Evolutionary conservation across 2,113 vertebrate species (phyloP), one percentile per base, ranked within the genome.

Genomic region (Amphilophus citrinellus): DNA sequence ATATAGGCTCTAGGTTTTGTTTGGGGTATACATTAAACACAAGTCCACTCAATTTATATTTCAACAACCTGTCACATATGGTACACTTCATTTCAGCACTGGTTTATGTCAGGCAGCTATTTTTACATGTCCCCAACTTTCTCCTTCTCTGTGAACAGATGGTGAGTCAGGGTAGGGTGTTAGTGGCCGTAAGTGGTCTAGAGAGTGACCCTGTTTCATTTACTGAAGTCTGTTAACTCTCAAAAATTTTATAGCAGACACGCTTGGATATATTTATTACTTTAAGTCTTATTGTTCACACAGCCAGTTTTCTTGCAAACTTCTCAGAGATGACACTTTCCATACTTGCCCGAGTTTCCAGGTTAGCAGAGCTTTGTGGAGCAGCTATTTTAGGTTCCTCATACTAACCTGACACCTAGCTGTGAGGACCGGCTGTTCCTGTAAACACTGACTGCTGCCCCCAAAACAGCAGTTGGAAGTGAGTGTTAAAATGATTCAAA

Each of bases 381-480:
- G 80, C 82, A 81, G 82, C 82, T 94, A 93, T 95, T 94, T 94
- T 92, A 0, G 77, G 83, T 66, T 83, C 32, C 65, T 59, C 68
- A 61, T 39, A 65, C 84, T 84, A 92, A 93, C 90, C 84, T 90
- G 90, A 94, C 89, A 94, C 93, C 84, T n/a, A 61, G 77, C 68
- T 86, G 88, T 30, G 58, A 82, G 84, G 35, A 42, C 37, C 62
- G 62, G 44, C 76, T 73, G 77, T 81, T 86, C 81, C 57, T 71
- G 82, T 88, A 83, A 92, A 92, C 87, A 94, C 57, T 22, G 87
- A 85, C 79, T 24, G 77, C 47, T 56, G 58, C 42, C 76, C 77
- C 61, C 59, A 1, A 87, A 90, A 86, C 85, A 88, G 80, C n/a
- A 32, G 24, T 15, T 60, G 1, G n/a, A 73, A 35, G 35, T 50